Evolutionary conservation across 2,888 invertebrate species (phyloP), one percentile per base, ranked within the genome.

Genomic region (Drosophila kuntzei): DNA sequence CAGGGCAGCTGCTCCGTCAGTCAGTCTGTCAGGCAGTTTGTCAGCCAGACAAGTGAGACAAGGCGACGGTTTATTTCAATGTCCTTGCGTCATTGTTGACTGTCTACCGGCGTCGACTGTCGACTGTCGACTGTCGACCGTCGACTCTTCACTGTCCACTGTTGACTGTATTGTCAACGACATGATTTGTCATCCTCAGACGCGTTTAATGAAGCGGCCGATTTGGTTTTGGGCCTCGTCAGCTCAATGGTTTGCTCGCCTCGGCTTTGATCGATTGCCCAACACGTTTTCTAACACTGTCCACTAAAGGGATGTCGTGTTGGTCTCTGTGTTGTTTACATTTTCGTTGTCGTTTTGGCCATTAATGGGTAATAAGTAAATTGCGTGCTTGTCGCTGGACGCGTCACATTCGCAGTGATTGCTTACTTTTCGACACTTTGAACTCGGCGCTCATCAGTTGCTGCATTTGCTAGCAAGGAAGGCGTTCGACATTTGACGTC

Each of bases 311-410:
- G 20, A 46, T 51, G 22, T 22, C 29, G 22, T 29, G 22, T 11
- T 59, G 62, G n/a, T n/a, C n/a, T n/a, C n/a, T 20, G 22, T 29
- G 22, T 25, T 60, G 51, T 29, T 59, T 53, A 63, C 60, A 36
- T 64, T 66, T 59, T 74, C 66, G 73, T 66, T 74, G 67, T 46
- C 59, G 59, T 51, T 63, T 29, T 71, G 66, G 64, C 70, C 81
- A 89, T 89, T 89, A 91, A 89, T 89, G 89, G 89, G 79, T 91
- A 89, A 87, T 88, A 87, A 90, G 84, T 80, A 85, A 87, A 89
- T 90, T 81, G 91, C 90, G 89, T 91, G 90, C 76, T 80, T 66
- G 80, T 73, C 76, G 68, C 67, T 59, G 54, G 60, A 51, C 79
- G 60, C 80, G 72, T 68, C 75, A 65, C 89, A 86, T 83, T 80